A percentile compares a stretch with the other conserved stretches of the same genome.
These are phyloP conservation scores for Azorinus chamasolen DNA, from an alignment of 2,888 invertebrate genomes.

Conservation along the genomic window DNA sequence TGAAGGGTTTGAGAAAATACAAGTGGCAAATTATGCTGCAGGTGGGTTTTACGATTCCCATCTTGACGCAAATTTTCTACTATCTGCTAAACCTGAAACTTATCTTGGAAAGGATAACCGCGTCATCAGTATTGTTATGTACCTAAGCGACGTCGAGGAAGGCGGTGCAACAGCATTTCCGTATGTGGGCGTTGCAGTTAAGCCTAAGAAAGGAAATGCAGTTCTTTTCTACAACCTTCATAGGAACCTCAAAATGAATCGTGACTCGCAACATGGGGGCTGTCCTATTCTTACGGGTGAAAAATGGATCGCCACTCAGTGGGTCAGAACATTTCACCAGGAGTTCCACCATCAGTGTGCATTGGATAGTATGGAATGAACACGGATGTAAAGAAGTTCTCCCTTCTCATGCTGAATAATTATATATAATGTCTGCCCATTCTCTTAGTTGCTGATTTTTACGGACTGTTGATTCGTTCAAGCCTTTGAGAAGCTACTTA, in stretches of 20 bases:
- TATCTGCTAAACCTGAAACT: neutral
- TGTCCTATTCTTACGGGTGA: conserved; percentile 18
- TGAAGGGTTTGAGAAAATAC: conserved; percentile 17
- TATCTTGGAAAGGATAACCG: conserved; percentile 1
- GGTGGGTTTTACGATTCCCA: conserved; percentile 16
- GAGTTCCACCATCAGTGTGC: conserved; percentile 20
- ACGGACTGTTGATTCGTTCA: too few species aligned
- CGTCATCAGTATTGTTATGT: conserved; percentile 2
- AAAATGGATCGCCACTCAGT: conserved; percentile 21
- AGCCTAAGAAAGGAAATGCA: conserved; percentile 11
- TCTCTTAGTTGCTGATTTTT: too few species aligned
- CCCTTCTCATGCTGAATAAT: too few species aligned
- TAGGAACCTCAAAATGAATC: conserved; percentile 1
- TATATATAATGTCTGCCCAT: too few species aligned
- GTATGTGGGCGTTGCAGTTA: conserved; percentile 1
- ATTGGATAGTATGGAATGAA: neutral
- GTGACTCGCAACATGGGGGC: neutral
- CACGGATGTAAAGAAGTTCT: too few species aligned
- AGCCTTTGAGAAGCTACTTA: too few species aligned
- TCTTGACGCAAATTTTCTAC: neutral
- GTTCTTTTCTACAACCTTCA: conserved; percentile 13
- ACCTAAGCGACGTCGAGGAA: conserved; percentile 5
- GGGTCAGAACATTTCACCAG: conserved; percentile 5
- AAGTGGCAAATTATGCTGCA: conserved; percentile 18
- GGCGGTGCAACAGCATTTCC: conserved; percentile 20